Conservation (phyloP, 92 coral and sea anemone species). For the Epizoanthus rinbou region DNA sequence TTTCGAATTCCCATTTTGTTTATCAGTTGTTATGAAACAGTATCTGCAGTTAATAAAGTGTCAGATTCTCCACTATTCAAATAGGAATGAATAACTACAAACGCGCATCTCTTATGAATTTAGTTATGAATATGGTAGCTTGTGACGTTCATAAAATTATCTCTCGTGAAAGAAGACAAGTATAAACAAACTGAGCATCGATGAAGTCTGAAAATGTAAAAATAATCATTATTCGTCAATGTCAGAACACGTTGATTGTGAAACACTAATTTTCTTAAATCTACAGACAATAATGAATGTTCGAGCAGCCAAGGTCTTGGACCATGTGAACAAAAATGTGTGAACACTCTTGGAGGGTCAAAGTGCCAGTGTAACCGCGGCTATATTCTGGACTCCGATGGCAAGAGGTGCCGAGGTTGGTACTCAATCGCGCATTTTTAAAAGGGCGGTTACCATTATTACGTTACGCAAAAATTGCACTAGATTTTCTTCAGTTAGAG, state of each 20-base stretch:
- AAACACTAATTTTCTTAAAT: background rate
- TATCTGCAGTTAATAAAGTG: too few relatives aligned
- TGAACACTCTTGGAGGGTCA: constrained; percentile 62
- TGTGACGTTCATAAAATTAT: too few relatives aligned
- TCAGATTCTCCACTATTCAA: too few relatives aligned
- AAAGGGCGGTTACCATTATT: background rate
- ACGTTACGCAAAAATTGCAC: background rate
- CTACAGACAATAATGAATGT: constrained; percentile 79
- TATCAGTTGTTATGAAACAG: too few relatives aligned
- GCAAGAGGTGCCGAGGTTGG: constrained; percentile 79
- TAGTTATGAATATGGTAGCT: too few relatives aligned
- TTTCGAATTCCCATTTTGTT: too few relatives aligned
- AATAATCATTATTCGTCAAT: background rate
- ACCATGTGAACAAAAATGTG: constrained; percentile 86
- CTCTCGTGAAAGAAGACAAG: too few relatives aligned
- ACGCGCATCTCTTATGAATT: too few relatives aligned
- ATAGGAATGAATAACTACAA: too few relatives aligned
- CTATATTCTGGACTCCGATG: constrained; percentile 62
- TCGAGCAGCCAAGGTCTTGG: constrained; percentile 77
- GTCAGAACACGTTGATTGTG: background rate
- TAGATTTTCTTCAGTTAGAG: background rate
- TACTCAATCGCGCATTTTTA: too few relatives aligned
- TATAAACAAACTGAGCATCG: too few relatives aligned
- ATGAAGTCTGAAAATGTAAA: background rate
- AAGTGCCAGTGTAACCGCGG: constrained; percentile 82